A percentile compares a stretch with the other conserved stretches of the same genome.
Conservation (phyloP, 2,113 vertebrate genomes). For the Ictalurus furcatus region DNA sequence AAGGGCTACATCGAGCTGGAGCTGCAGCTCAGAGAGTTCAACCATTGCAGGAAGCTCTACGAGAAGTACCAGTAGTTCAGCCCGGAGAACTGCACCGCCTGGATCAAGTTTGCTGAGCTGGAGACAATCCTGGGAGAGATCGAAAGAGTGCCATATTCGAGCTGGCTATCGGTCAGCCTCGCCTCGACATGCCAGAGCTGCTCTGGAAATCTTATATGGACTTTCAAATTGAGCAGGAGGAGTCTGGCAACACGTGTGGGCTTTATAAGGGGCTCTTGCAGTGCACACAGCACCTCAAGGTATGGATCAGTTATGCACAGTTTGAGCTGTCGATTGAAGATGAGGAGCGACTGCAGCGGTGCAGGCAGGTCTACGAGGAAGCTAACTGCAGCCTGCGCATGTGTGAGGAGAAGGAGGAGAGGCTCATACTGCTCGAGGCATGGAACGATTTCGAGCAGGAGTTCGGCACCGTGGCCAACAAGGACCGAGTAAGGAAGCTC, state of each 20-base stretch:
- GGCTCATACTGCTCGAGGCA: constrained; percentile 93
- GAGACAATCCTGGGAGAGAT: too few relatives aligned
- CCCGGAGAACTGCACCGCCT: constrained; percentile 95
- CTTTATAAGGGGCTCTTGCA: constrained; percentile 81
- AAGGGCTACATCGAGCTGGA: constrained; percentile 97
- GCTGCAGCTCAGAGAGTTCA: constrained; percentile 92
- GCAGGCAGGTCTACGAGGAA: constrained; percentile 88
- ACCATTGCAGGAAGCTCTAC: constrained; percentile 95
- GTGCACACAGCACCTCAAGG: constrained; percentile 92
- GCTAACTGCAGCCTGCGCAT: constrained; percentile 79
- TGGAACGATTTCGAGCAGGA: constrained; percentile 89
- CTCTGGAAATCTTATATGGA: constrained; percentile 99
- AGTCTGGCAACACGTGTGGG: constrained; percentile 88
- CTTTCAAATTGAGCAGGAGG: constrained; percentile 97
- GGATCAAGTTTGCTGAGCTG: constrained; percentile 70
- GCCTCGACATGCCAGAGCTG: constrained; percentile 98
- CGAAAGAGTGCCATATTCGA: constrained; percentile 80
- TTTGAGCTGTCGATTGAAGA: constrained; percentile 87
- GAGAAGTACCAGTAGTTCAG: constrained; percentile 95
- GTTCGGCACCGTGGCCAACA: constrained; percentile 76
- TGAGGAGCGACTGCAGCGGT: constrained; percentile 74
- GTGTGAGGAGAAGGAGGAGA: constrained; percentile 96
- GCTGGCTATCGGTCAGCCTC: constrained; percentile 68
- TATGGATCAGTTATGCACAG: constrained; percentile 96
- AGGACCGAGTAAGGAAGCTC: constrained; percentile 85